Conservation (phyloP, 37 sponge, comb jelly and placozoan species). For the Corticium candelabrum region DNA sequence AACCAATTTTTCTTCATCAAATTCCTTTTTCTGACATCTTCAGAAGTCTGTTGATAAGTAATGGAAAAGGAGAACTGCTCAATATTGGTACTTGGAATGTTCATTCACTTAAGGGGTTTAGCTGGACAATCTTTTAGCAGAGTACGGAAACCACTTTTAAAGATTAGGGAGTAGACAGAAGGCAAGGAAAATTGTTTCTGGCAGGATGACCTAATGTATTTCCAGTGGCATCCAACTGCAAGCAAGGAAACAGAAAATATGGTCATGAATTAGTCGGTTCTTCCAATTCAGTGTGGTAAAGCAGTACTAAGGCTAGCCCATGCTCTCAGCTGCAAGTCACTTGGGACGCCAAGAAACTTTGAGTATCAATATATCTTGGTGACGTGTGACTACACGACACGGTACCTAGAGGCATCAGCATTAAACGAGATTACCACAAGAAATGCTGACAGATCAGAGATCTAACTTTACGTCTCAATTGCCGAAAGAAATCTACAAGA, state of each 20-base stretch:
- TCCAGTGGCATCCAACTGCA: not conserved
- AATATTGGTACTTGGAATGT: too few relatives aligned
- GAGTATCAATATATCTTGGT: not conserved
- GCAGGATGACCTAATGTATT: not conserved
- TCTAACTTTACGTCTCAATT: conserved; percentile 28
- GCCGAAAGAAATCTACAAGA: conserved; percentile 14
- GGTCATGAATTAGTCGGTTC: too few relatives aligned
- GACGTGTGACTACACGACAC: conserved; percentile 6
- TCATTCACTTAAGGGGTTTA: too few relatives aligned
- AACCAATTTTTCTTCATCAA: too few relatives aligned
- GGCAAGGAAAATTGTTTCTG: not conserved
- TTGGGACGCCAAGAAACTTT: not conserved
- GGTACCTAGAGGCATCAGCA: not conserved
- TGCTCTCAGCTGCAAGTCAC: not conserved
- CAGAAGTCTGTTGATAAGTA: too few relatives aligned
- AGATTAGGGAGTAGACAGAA: not conserved
- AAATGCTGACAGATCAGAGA: conserved; percentile 18
- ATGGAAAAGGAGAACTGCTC: too few relatives aligned
- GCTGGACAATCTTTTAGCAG: too few relatives aligned
- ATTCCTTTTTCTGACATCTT: too few relatives aligned
- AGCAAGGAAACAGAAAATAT: not conserved
- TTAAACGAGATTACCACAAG: not conserved
- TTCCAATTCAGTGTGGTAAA: not conserved
- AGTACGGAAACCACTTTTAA: too few relatives aligned
- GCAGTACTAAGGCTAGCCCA: not conserved